phyloP scores from a whole-genome alignment of 2,797 vertebrate species.

The Cossypha caffra region DNA sequence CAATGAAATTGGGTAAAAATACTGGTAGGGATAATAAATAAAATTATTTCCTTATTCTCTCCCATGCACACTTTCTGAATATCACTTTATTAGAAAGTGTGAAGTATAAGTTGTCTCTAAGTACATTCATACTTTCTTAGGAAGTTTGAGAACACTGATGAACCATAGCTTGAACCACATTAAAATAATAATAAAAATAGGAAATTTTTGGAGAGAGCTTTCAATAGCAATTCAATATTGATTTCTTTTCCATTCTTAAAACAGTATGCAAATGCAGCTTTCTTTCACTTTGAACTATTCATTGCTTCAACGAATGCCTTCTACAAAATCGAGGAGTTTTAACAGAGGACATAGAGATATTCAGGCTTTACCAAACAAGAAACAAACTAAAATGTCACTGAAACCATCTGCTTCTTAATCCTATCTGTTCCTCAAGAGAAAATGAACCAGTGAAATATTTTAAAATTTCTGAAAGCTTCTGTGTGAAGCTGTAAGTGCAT shows the following conservation, averaged over 20 bases:
- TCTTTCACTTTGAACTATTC: not conserved
- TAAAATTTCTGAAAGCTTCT: not conserved
- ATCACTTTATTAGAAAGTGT: not conserved
- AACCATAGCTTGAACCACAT: not conserved
- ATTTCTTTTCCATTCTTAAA: not conserved
- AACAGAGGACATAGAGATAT: not conserved
- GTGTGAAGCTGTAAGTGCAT: not conserved
- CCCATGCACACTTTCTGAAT: accelerated
- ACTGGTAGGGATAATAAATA: not conserved
- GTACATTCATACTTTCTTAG: not conserved
- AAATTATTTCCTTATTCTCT: not conserved
- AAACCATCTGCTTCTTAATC: not conserved
- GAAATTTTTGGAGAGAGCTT: not conserved
- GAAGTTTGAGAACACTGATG: not conserved
- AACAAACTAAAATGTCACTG: not conserved
- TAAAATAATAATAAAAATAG: not conserved
- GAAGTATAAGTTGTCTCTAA: not conserved
- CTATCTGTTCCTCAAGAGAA: not conserved
- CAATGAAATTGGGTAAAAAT: not conserved
- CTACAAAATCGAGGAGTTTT: not conserved
- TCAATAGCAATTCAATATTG: not conserved
- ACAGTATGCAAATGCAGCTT: not conserved
- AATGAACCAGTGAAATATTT: not conserved
- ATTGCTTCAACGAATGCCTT: not conserved
- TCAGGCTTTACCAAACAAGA: not conserved